These are phyloP conservation scores for Drosophila melanica DNA, from an alignment of 1,140 invertebrate species.

Conservation along the genomic window DNA sequence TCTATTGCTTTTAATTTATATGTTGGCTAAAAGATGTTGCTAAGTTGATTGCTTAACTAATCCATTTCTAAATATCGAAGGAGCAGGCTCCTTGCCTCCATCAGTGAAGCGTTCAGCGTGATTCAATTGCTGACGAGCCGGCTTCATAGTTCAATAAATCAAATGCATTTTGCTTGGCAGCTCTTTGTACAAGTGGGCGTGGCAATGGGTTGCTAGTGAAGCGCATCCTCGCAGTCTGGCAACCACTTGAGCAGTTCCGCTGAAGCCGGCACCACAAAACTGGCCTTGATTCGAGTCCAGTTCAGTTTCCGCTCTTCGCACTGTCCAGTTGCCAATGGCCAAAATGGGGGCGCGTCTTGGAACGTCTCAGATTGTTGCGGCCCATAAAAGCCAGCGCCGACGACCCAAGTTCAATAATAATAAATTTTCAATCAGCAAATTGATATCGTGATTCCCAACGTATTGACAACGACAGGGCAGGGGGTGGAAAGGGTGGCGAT, in stretches of 20 bases:
- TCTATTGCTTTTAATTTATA: too few relatives aligned
- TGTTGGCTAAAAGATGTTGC: neutral
- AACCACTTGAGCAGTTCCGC: conserved; percentile 28
- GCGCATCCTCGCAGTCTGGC: conserved; percentile 27
- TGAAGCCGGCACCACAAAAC: conserved; percentile 12
- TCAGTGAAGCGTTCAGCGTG: too few relatives aligned
- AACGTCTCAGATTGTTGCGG: conserved; percentile 24
- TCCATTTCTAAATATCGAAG: neutral
- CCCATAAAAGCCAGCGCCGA: conserved; percentile 48
- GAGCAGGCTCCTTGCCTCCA: too few relatives aligned
- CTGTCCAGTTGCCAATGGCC: conserved; percentile 6
- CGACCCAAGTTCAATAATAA: conserved; percentile 50
- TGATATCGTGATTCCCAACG: conserved; percentile 70
- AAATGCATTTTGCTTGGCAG: conserved; percentile 46
- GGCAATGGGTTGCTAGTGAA: conserved; percentile 14
- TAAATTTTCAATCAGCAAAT: conserved; percentile 79
- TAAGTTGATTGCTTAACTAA: conserved; percentile 7
- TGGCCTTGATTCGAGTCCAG: neutral
- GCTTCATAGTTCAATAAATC: conserved; percentile 57
- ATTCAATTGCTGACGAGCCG: neutral
- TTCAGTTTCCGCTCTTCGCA: neutral
- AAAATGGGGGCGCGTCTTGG: conserved; percentile 23
- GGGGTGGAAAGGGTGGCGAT: neutral
- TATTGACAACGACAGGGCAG: conserved; percentile 8
- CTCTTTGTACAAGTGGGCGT: conserved; percentile 40